phyloP scores from a whole-genome alignment of 2,113 vertebrate genomes.

The Prinia subflava region DNA sequence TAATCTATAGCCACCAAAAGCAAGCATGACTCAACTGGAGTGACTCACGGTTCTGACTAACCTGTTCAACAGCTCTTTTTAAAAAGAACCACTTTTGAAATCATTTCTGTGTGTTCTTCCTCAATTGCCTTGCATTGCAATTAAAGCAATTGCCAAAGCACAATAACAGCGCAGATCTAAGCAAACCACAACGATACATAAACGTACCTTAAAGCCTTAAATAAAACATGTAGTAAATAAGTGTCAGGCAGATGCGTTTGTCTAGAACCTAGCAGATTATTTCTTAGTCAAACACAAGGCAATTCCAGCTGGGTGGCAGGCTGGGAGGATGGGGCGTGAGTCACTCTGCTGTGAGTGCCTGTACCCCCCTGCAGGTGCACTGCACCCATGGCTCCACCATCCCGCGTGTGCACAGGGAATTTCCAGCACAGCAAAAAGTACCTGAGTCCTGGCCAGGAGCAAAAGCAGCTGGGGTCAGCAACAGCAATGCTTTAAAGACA shows the following conservation, averaged over 20 bases:
- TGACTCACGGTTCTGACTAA: constrained; percentile 55
- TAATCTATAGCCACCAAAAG: not conserved
- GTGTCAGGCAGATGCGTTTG: not conserved
- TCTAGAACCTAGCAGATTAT: not conserved
- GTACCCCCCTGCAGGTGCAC: not conserved
- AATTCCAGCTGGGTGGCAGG: not conserved
- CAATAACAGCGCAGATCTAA: not conserved
- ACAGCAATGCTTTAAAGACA: not conserved
- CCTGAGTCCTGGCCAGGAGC: not conserved
- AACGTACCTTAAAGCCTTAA: not conserved
- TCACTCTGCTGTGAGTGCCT: not conserved
- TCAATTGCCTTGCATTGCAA: not conserved
- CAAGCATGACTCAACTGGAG: not conserved
- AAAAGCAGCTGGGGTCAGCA: not conserved
- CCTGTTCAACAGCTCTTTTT: not conserved
- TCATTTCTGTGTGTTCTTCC: not conserved
- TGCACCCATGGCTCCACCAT: not conserved
- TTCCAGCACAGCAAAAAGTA: not conserved
- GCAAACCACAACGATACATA: not conserved
- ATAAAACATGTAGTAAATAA: not conserved
- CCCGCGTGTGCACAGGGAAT: not conserved
- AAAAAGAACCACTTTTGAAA: not conserved
- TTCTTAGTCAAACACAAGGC: not conserved
- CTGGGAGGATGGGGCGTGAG: not conserved
- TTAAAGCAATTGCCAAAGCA: not conserved